These are phyloP conservation scores for Ganaspis sp. DNA, from an alignment of 1,140 invertebrate genomes.

Conservation along the genomic window DNA sequence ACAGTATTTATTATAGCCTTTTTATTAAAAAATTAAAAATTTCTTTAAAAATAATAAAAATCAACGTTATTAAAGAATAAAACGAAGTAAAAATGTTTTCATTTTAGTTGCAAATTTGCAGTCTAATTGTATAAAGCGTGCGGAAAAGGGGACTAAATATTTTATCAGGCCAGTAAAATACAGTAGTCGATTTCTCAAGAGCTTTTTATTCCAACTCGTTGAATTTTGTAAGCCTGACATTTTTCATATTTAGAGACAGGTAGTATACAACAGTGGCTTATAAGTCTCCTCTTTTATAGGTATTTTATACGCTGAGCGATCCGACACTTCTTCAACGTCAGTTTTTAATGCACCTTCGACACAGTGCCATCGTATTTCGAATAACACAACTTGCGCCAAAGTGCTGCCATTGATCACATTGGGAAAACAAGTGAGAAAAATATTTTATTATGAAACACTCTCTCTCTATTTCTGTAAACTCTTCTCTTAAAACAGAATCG, in stretches of 20 bases:
- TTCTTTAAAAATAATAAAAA: too few relatives aligned
- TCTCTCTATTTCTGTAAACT: neutral
- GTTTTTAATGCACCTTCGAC: slow-evolving; percentile 3
- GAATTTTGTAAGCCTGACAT: neutral
- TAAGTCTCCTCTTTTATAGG: slow-evolving; percentile 6
- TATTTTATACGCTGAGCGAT: slow-evolving; percentile 9
- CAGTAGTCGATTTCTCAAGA: neutral
- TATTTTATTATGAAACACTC: neutral
- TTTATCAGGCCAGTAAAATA: neutral
- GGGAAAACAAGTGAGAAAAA: neutral
- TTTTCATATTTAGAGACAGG: slow-evolving; percentile 4
- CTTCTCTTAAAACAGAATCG: too few relatives aligned
- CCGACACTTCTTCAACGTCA: neutral
- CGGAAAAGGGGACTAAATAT: neutral
- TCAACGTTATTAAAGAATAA: too few relatives aligned
- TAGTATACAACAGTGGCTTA: slow-evolving; percentile 5
- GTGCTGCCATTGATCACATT: neutral
- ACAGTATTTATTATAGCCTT: too few relatives aligned
- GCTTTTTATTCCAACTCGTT: slow-evolving; percentile 2
- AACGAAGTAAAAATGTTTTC: too few relatives aligned
- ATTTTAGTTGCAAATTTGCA: too few relatives aligned
- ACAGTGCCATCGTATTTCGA: neutral
- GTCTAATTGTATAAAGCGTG: too few relatives aligned
- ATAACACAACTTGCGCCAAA: neutral
- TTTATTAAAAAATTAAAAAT: too few relatives aligned